Percentiles rank a stretch among this genome's conserved stretches.
These are phyloP conservation scores for Micrasema minimum DNA, from an alignment of 1,140 invertebrate genomes.

Conservation along the genomic window DNA sequence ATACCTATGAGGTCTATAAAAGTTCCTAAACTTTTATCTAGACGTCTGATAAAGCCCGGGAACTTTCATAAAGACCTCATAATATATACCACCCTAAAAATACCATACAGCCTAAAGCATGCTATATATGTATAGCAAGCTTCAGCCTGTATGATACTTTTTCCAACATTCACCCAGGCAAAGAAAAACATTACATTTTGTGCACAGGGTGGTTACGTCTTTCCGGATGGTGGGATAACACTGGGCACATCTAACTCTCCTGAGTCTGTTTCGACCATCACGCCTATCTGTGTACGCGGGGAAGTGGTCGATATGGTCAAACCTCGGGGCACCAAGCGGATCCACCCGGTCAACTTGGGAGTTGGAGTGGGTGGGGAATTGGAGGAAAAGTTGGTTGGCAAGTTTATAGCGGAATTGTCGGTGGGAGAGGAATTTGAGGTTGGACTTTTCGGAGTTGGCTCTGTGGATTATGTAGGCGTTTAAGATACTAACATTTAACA, in stretches of 20 bases:
- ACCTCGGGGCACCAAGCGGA: background rate
- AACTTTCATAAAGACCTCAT: too few relatives aligned
- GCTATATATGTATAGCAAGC: too few relatives aligned
- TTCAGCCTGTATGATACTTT: background rate
- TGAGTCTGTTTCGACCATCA: background rate
- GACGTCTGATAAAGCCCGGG: too few relatives aligned
- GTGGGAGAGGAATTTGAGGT: background rate
- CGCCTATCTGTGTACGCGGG: background rate
- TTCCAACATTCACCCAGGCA: background rate
- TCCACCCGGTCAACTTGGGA: background rate
- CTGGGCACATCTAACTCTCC: background rate
- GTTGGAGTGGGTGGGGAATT: background rate
- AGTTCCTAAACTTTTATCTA: too few relatives aligned
- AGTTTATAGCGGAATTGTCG: background rate
- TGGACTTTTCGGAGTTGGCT: background rate
- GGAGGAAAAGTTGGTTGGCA: background rate
- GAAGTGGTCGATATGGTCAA: background rate
- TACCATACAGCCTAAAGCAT: too few relatives aligned
- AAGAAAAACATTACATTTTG: background rate
- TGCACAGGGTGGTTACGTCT: background rate
- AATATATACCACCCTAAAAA: too few relatives aligned
- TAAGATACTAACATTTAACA: background rate
- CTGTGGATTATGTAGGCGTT: background rate
- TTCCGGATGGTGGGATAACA: background rate
- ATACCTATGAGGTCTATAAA: too few relatives aligned